phyloP scores from a whole-genome alignment of 2,888 invertebrate species.

The Rhabditoides inermis region DNA sequence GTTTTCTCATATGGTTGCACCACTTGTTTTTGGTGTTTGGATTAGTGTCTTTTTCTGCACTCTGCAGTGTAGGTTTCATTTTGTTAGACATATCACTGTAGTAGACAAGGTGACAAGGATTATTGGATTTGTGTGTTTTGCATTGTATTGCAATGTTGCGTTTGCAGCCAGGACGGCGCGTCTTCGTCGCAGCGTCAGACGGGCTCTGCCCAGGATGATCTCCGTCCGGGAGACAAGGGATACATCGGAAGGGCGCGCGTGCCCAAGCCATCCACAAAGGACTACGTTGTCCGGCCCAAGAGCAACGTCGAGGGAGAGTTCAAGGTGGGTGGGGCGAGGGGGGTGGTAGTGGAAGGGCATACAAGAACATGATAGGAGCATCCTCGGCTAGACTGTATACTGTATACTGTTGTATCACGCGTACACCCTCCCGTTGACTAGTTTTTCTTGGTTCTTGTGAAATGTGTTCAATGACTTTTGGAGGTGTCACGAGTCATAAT shows the following conservation, averaged over 20 bases:
- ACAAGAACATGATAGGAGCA: too few relatives aligned
- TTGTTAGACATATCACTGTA: not conserved
- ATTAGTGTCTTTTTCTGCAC: constrained; percentile 6
- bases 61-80: not conserved
- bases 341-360: too few relatives aligned
- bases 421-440: not conserved
- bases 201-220: constrained; percentile 7
- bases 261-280: constrained; percentile 85
- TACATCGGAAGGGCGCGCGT: constrained; percentile 81
- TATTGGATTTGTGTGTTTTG: not conserved
- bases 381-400: too few relatives aligned
- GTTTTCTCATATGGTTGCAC: too few relatives aligned
- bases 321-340: too few relatives aligned
- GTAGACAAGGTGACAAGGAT: constrained; percentile 2
- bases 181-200: not conserved
- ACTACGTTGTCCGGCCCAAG: constrained; percentile 83
- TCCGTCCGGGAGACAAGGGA: constrained; percentile 83
- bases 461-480: too few relatives aligned
- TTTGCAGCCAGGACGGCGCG: constrained; percentile 8
- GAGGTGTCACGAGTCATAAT: too few relatives aligned
- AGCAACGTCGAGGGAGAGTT: constrained; percentile 38
- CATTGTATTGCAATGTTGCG: constrained; percentile 2
- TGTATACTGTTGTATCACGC: too few relatives aligned
- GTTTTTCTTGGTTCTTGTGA: too few relatives aligned
- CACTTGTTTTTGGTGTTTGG: too few relatives aligned